Percentiles rank a stretch among this genome's conserved stretches.
phyloP scores from a whole-genome alignment of 2,113 vertebrate species.

The Menura novaehollandiae region DNA sequence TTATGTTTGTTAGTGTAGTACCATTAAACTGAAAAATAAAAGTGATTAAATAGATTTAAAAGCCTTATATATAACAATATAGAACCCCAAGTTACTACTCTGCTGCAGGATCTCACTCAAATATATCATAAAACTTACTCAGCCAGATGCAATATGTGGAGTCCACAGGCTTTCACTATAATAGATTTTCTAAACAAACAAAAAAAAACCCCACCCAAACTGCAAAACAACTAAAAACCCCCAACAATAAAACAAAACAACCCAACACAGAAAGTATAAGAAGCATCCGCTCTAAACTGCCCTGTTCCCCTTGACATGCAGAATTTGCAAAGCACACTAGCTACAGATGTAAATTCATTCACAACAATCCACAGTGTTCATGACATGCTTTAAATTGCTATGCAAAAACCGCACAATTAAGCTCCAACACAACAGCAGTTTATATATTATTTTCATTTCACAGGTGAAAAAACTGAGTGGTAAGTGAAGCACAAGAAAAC shows the following conservation, averaged over 20 bases:
- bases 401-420: not conserved
- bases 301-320: not conserved
- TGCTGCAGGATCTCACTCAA: not conserved
- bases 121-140: not conserved
- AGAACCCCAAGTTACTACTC: not conserved
- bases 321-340: not conserved
- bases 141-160: not conserved
- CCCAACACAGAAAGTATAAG: not conserved
- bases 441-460: not conserved
- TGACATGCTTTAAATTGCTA: not conserved
- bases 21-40: not conserved
- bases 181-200: not conserved
- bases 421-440: not conserved
- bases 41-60: not conserved
- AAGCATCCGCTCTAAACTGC: not conserved
- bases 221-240: not conserved
- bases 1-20: not conserved
- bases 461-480: not conserved
- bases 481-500: not conserved
- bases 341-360: not conserved
- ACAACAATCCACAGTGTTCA: not conserved
- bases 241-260: not conserved
- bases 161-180: not conserved
- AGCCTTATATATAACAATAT: not conserved
- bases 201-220: not conserved